Percentiles rank a stretch among this genome's conserved stretches.
Evolutionary conservation across 2,888 invertebrate genomes (phyloP).

Genomic region (Syrphus vitripennis): DNA sequence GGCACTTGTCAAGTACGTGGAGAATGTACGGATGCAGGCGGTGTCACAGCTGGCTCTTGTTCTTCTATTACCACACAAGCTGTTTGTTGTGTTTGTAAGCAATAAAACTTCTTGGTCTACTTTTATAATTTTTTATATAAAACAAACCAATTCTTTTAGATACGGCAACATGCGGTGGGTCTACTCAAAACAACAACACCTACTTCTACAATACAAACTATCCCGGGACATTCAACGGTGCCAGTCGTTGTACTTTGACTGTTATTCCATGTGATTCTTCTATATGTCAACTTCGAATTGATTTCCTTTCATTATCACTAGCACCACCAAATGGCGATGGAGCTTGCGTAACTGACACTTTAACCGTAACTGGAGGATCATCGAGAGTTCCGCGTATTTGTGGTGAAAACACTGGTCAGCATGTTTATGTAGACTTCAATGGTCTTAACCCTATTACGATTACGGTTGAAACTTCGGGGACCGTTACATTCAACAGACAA

Average conservation of each 20-base stretch:
- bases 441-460: conserved; percentile 86
- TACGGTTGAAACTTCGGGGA: conserved; percentile 84
- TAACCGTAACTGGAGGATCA: conserved; percentile 87
- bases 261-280: conserved; percentile 86
- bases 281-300: conserved; percentile 86
- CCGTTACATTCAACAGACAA: conserved; percentile 84
- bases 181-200: conserved; percentile 89
- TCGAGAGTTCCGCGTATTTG: conserved; percentile 87
- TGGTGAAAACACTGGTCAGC: conserved; percentile 91
- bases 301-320: conserved; percentile 88
- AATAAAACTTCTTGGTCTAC: not conserved
- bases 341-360: conserved; percentile 86
- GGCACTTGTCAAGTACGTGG: conserved; percentile 91
- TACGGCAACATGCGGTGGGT: conserved; percentile 87
- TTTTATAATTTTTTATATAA: not conserved
- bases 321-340: conserved; percentile 89
- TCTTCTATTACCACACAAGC: conserved; percentile 86
- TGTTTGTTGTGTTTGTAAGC: conserved; percentile 91
- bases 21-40: conserved; percentile 88
- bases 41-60: conserved; percentile 88
- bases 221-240: conserved; percentile 87
- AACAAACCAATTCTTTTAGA: conserved; percentile 82
- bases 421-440: conserved; percentile 89
- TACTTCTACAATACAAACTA: conserved; percentile 91
- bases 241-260: conserved; percentile 86